Evolutionary conservation across 2,113 vertebrate species (phyloP).

Genomic region (Dunckerocampus dactyliophorus): DNA sequence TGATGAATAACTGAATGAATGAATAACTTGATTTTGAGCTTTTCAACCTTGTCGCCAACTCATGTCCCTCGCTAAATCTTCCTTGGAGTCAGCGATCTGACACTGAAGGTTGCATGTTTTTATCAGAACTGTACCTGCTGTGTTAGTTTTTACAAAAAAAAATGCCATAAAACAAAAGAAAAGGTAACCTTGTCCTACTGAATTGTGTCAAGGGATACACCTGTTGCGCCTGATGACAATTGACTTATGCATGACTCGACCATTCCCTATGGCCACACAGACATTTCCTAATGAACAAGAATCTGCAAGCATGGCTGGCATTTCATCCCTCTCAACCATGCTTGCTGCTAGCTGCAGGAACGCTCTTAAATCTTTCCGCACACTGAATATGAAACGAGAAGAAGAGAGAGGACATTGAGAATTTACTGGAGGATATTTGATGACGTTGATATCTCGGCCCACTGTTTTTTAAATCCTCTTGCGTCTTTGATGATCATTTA

Average conservation of each 20-base stretch:
- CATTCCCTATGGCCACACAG: slow-evolving; percentile 32
- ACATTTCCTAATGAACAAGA: slow-evolving; percentile 67
- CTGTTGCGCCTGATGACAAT: slow-evolving; percentile 25
- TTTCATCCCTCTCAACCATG: slow-evolving; percentile 50
- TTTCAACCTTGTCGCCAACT: too few relatives aligned
- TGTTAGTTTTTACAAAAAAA: neutral
- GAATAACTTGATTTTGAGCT: neutral
- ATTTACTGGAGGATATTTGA: slow-evolving; percentile 53
- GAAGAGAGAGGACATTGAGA: slow-evolving; percentile 22
- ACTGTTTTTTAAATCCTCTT: neutral
- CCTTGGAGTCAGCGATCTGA: slow-evolving; percentile 9
- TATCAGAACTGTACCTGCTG: slow-evolving; percentile 15
- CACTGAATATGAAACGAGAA: slow-evolving; percentile 17
- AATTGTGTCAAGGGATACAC: slow-evolving; percentile 2
- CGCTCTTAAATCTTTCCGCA: slow-evolving; percentile 37
- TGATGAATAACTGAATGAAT: neutral
- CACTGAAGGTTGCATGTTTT: slow-evolving; percentile 38
- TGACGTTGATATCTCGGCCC: slow-evolving; percentile 11
- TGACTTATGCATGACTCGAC: slow-evolving; percentile 13
- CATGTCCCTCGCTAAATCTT: too few relatives aligned
- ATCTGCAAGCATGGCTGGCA: slow-evolving; percentile 68
- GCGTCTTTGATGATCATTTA: neutral
- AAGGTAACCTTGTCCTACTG: neutral
- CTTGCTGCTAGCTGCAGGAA: slow-evolving; percentile 23
- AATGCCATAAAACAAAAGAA: too few relatives aligned